Evolutionary conservation across 2,113 vertebrate genomes (phyloP).

Genomic region (Macrotus californicus): DNA sequence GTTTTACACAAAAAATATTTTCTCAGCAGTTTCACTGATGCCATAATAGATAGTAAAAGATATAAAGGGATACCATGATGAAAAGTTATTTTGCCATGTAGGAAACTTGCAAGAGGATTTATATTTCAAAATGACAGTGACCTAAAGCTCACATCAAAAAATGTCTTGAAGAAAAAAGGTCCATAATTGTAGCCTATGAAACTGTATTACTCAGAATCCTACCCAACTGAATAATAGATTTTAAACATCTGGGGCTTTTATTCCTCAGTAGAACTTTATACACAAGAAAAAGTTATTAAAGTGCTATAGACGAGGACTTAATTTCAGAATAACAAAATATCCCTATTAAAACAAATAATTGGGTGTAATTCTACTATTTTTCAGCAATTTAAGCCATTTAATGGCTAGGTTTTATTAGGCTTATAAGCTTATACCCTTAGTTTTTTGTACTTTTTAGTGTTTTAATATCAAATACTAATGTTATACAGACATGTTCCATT

Average conservation of each 20-base stretch:
- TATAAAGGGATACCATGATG: constrained; percentile 51
- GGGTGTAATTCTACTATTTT: neutral
- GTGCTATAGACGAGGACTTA: neutral
- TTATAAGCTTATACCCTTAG: neutral
- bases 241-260: neutral
- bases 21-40: constrained; percentile 35
- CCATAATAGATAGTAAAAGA: constrained; percentile 49
- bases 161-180: constrained; percentile 50
- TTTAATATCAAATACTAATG: neutral
- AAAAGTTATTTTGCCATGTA: constrained; percentile 68
- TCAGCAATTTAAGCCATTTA: neutral
- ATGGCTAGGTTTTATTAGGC: neutral
- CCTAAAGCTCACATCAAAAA: constrained; percentile 60
- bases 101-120: constrained; percentile 55
- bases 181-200: constrained; percentile 32
- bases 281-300: neutral
- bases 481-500: neutral
- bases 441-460: neutral
- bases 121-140: constrained; percentile 71
- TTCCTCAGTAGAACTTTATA: neutral
- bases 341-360: neutral
- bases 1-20: no score
- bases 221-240: neutral
- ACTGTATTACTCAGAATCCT: constrained; percentile 4
- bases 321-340: neutral